phyloP scores from a whole-genome alignment of 2,113 vertebrate genomes.

The Protomyctophum bolini region DNA sequence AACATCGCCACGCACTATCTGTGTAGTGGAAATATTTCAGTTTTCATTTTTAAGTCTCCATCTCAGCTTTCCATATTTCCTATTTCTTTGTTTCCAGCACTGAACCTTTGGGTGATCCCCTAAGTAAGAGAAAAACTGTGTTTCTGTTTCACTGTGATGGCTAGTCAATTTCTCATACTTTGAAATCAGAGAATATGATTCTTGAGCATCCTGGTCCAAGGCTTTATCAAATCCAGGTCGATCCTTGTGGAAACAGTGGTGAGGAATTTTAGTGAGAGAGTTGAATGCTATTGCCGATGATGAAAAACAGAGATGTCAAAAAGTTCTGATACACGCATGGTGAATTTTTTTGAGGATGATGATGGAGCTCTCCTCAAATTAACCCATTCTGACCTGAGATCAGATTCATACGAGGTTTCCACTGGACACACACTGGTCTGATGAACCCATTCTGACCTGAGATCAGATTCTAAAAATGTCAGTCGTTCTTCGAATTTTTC shows the following conservation, averaged over 20 bases:
- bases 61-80: constrained; percentile 8
- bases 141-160: constrained; percentile 4
- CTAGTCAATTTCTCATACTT: not conserved
- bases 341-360: not conserved
- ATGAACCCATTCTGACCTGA: too few species aligned
- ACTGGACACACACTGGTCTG: too few species aligned
- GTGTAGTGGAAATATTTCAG: constrained; percentile 4
- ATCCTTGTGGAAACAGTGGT: not conserved
- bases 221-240: not conserved
- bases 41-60: constrained; percentile 5
- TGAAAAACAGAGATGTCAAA: not conserved
- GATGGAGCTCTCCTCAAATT: not conserved
- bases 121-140: constrained; percentile 8
- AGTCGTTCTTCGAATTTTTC: too few species aligned
- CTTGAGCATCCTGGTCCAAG: not conserved
- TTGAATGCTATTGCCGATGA: not conserved
- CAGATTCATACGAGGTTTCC: too few species aligned
- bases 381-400: too few species aligned
- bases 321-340: not conserved
- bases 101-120: not conserved
- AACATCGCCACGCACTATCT: constrained; percentile 7
- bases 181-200: not conserved
- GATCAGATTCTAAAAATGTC: too few species aligned
- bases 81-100: not conserved
- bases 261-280: too few species aligned